phyloP scores from a whole-genome alignment of 2,797 vertebrate genomes.

The Rhinogobio ventralis region DNA sequence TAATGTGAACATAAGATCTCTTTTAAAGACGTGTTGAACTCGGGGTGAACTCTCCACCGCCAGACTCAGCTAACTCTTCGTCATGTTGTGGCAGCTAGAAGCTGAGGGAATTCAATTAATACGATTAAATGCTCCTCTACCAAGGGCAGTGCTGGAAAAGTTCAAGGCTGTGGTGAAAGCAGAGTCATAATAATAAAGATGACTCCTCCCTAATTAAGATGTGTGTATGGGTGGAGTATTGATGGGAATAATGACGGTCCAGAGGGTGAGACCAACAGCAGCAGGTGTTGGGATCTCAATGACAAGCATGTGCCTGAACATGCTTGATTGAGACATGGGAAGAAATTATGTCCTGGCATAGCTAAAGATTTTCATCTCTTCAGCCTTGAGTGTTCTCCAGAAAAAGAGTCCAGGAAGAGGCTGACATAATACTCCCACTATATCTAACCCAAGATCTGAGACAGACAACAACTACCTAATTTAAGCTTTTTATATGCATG shows the following conservation, averaged over 20 bases:
- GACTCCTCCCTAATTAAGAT: conserved; percentile 42
- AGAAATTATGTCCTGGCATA: conserved; percentile 60
- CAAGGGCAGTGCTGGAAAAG: conserved; percentile 23
- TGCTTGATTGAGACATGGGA: conserved; percentile 58
- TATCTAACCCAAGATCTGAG: conserved; percentile 58
- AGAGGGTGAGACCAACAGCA: conserved; percentile 53
- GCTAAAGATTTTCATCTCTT: conserved; percentile 58
- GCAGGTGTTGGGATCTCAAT: conserved; percentile 68
- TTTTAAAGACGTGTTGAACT: conserved; percentile 62
- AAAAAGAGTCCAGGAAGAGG: conserved; percentile 51
- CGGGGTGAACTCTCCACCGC: conserved; percentile 55
- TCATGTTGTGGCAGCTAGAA: conserved; percentile 36
- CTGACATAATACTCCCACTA: conserved; percentile 57
- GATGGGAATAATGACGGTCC: conserved; percentile 51
- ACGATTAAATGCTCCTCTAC: conserved; percentile 40
- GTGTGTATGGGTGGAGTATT: conserved; percentile 65
- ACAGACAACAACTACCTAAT: conserved; percentile 57
- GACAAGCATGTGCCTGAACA: conserved; percentile 68
- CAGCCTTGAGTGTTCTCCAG: conserved; percentile 55
- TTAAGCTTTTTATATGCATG: conserved; percentile 68
- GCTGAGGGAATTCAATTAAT: conserved; percentile 47
- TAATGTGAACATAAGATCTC: conserved; percentile 64
- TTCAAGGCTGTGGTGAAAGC: conserved; percentile 40
- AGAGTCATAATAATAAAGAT: conserved; percentile 9
- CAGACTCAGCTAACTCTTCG: conserved; percentile 10